Conservation (phyloP, 2,888 invertebrate genomes). For the Tineola bisselliella region DNA sequence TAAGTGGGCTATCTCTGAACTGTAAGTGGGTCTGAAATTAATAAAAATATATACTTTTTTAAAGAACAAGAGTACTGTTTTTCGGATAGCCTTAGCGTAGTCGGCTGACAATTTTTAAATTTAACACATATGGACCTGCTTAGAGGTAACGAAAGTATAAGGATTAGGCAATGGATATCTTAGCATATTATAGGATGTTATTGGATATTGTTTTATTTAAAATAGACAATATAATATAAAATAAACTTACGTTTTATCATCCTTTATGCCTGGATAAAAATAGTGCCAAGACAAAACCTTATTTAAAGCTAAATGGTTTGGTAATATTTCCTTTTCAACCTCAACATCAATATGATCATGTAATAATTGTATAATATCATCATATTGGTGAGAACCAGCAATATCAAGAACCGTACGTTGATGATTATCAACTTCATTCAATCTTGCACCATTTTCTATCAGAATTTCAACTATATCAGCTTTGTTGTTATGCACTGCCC, state of each 20-base stretch:
- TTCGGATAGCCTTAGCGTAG: no score
- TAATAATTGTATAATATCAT: constrained; percentile 52
- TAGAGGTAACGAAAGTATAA: no score
- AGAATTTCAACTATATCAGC: constrained; percentile 63
- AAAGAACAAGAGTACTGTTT: no score
- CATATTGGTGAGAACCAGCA: constrained; percentile 60
- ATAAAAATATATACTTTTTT: no score
- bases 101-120: no score
- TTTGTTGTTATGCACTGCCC: constrained; percentile 69
- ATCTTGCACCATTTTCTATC: constrained; percentile 59
- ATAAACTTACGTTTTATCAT: constrained; percentile 34
- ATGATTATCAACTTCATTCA: constrained; percentile 56
- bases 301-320: constrained; percentile 22
- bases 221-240: not conserved
- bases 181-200: no score
- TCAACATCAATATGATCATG: constrained; percentile 36
- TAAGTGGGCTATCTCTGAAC: constrained; percentile 62
- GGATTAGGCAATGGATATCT: no score
- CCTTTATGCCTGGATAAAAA: constrained; percentile 56
- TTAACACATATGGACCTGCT: no score
- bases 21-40: constrained; percentile 54
- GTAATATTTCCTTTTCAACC: constrained; percentile 25
- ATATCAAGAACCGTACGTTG: constrained; percentile 60
- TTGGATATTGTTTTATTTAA: not conserved
- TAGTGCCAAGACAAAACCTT: constrained; percentile 53